Evolutionary conservation across 2,797 vertebrate species (phyloP).

Genomic region (Oceanodroma leucorhoa): DNA sequence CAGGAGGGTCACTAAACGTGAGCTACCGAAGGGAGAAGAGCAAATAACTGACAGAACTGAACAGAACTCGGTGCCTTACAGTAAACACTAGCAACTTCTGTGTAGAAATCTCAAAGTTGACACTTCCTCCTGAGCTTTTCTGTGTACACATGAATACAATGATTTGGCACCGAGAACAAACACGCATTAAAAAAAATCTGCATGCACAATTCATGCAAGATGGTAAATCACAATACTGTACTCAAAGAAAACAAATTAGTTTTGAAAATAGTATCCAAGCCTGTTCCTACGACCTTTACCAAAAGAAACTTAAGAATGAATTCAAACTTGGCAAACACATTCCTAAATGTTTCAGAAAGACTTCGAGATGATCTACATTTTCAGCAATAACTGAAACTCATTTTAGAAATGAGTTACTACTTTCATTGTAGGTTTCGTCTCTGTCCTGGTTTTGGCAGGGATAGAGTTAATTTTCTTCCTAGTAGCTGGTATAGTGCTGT

Average conservation of each 20-base stretch:
- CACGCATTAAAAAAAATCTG: background rate
- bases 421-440: background rate
- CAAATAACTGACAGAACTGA: background rate
- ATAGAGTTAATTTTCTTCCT: no score
- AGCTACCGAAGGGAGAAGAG: background rate
- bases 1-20: background rate
- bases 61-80: background rate
- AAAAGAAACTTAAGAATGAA: background rate
- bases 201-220: rapidly evolving
- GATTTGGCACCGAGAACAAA: background rate
- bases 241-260: background rate
- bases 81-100: background rate
- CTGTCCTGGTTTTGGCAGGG: no score
- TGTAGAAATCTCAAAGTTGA: background rate
- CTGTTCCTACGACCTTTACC: background rate
- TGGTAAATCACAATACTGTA: background rate
- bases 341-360: background rate
- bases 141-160: rapidly evolving
- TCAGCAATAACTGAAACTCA: background rate
- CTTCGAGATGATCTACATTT: background rate
- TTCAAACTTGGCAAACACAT: background rate
- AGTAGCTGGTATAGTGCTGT: no score
- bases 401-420: background rate
- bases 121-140: background rate
- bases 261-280: background rate